phyloP scores from a whole-genome alignment of 2,888 invertebrate genomes.

The Drepanosiphum platanoidis region DNA sequence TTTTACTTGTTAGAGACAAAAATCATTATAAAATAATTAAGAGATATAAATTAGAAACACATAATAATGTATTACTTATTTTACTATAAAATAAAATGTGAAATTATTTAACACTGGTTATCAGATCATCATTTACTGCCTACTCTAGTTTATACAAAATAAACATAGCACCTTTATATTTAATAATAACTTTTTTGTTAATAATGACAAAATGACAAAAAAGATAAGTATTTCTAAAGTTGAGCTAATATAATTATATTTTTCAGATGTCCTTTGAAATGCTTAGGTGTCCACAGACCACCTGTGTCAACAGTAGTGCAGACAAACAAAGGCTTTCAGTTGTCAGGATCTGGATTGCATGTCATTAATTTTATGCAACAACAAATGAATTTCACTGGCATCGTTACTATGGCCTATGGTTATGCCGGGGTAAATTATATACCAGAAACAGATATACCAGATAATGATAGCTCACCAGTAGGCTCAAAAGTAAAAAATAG shows the following conservation, averaged over 20 bases:
- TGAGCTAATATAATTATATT: not conserved
- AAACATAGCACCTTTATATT: not conserved
- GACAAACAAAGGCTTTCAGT: conserved; percentile 50
- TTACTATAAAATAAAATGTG: too few relatives aligned
- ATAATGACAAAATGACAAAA: not conserved
- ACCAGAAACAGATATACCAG: not conserved
- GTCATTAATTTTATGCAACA: conserved; percentile 63
- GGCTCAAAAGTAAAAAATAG: conserved; percentile 22
- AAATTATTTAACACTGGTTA: too few relatives aligned
- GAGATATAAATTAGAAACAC: too few relatives aligned
- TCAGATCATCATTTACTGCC: too few relatives aligned
- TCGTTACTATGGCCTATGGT: conserved; percentile 24
- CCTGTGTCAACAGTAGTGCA: conserved; percentile 62
- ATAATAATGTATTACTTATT: too few relatives aligned
- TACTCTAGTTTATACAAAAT: not conserved
- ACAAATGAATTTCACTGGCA: conserved; percentile 63
- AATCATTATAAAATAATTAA: too few relatives aligned
- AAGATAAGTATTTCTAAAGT: not conserved
- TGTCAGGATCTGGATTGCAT: conserved; percentile 62
- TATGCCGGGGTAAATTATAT: not conserved
- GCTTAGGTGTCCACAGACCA: conserved; percentile 63
- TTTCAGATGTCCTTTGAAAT: conserved; percentile 62
- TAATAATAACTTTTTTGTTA: not conserved
- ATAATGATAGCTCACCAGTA: not conserved
- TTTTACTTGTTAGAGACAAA: too few relatives aligned